phyloP scores from a whole-genome alignment of 2,797 vertebrate genomes.

The Menidia menidia region DNA sequence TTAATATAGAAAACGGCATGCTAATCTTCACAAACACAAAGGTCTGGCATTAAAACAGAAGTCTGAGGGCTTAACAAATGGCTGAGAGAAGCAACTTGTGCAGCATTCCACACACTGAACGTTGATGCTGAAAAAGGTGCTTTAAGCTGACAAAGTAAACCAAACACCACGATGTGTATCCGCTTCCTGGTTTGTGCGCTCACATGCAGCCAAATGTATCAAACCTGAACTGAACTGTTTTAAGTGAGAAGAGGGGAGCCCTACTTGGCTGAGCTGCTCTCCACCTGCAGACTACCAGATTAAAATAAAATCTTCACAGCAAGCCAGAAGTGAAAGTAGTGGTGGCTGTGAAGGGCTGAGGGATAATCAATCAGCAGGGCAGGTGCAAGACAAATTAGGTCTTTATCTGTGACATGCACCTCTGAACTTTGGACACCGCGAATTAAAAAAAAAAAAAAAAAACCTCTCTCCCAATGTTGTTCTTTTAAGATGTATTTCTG shows the following conservation, averaged over 20 bases:
- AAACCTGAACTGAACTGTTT: not conserved
- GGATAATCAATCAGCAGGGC: not conserved
- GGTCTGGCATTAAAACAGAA: not conserved
- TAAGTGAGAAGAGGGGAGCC: not conserved
- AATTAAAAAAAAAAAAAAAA: not conserved
- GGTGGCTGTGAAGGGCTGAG: not conserved
- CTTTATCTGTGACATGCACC: not conserved
- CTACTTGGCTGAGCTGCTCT: not conserved
- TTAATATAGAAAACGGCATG: not conserved
- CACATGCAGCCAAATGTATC: not conserved
- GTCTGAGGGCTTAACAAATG: not conserved
- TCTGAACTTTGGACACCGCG: not conserved
- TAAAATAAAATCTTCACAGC: not conserved
- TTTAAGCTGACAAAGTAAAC: not conserved
- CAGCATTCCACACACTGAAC: too few relatives aligned
- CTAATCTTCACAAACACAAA: not conserved
- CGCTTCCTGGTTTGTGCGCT: not conserved
- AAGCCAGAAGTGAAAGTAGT: not conserved
- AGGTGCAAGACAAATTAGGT: not conserved
- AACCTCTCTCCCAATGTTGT: not conserved
- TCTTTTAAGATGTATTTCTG: not conserved
- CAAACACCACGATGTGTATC: not conserved
- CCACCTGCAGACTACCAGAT: not conserved
- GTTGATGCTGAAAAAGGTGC: not conserved
- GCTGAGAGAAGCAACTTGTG: not conserved